A percentile compares a stretch with the other conserved stretches of the same genome.
phyloP scores from a whole-genome alignment of 2,113 vertebrate genomes.

The Callopanchax toddi region DNA sequence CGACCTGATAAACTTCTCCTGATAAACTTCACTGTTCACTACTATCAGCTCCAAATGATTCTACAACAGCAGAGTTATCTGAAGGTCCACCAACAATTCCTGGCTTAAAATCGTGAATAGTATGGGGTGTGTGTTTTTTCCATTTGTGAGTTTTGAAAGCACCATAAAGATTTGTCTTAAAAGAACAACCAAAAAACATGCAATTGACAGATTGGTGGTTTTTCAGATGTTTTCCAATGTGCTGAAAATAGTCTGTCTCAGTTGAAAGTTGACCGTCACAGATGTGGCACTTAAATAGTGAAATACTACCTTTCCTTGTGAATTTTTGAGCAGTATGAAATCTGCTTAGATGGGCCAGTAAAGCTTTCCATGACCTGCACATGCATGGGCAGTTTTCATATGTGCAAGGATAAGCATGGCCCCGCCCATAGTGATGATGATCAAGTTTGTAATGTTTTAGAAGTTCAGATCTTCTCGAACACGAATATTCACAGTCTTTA shows the following conservation, averaged over 20 bases:
- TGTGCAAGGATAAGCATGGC: too few species aligned
- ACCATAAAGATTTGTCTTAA: slow-evolving; percentile 6
- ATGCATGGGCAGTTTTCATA: too few species aligned
- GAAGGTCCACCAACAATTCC: neutral
- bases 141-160: slow-evolving; percentile 11
- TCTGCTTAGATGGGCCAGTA: too few species aligned
- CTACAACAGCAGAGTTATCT: neutral
- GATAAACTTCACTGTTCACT: too few species aligned
- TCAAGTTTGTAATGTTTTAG: too few species aligned
- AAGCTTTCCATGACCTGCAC: too few species aligned
- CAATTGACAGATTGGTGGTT: neutral
- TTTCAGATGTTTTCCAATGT: slow-evolving; percentile 11
- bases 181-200: slow-evolving; percentile 11
- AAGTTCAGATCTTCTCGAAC: too few species aligned
- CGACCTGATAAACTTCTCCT: too few species aligned
- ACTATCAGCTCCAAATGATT: neutral
- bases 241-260: slow-evolving; percentile 7
- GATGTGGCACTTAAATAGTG: too few species aligned
- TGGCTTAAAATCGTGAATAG: neutral
- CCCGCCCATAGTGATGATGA: too few species aligned
- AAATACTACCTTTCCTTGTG: neutral
- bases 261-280: neutral
- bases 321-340: too few species aligned
- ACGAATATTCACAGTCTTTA: too few species aligned
- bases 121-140: neutral